phyloP scores from a whole-genome alignment of 1,140 invertebrate genomes.

The Scaptomyza montana region DNA sequence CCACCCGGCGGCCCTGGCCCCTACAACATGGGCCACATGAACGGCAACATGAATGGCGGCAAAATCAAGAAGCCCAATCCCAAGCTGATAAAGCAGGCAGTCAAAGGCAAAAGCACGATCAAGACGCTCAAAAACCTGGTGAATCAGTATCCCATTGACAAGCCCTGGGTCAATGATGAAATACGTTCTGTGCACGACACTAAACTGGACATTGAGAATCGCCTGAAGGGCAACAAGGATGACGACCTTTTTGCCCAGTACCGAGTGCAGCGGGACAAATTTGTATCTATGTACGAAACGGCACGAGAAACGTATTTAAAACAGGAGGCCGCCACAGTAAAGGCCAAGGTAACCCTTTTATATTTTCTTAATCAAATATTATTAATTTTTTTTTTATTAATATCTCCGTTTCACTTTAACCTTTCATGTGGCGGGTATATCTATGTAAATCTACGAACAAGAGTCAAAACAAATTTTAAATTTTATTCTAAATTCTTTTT shows the following conservation, averaged over 20 bases:
- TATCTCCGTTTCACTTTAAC: too few species aligned
- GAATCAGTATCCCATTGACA: slow-evolving; percentile 82
- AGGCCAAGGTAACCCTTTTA: slow-evolving; percentile 65
- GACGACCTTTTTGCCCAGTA: slow-evolving; percentile 82
- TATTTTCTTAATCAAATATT: background rate
- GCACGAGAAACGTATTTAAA: slow-evolving; percentile 74
- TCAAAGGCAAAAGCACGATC: slow-evolving; percentile 77
- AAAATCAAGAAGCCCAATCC: slow-evolving; percentile 76
- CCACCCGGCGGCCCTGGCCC: slow-evolving; percentile 42
- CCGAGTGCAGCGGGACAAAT: slow-evolving; percentile 81
- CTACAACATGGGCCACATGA: slow-evolving; percentile 49
- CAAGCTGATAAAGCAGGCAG: slow-evolving; percentile 67
- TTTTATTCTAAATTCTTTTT: too few species aligned
- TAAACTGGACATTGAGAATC: slow-evolving; percentile 80
- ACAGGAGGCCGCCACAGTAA: slow-evolving; percentile 73
- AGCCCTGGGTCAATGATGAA: slow-evolving; percentile 81
- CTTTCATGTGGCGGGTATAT: too few species aligned
- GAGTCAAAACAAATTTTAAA: too few species aligned
- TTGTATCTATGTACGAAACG: slow-evolving; percentile 74
- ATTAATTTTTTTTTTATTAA: background rate
- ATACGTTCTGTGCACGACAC: slow-evolving; percentile 70
- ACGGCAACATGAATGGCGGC: slow-evolving; percentile 44
- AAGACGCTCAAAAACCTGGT: slow-evolving; percentile 80
- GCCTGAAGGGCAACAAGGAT: slow-evolving; percentile 81
- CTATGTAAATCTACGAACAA: too few species aligned